Percentiles rank a stretch among this genome's conserved stretches.
Conservation (phyloP, 2,797 vertebrate species). For the Botia almorhae region DNA sequence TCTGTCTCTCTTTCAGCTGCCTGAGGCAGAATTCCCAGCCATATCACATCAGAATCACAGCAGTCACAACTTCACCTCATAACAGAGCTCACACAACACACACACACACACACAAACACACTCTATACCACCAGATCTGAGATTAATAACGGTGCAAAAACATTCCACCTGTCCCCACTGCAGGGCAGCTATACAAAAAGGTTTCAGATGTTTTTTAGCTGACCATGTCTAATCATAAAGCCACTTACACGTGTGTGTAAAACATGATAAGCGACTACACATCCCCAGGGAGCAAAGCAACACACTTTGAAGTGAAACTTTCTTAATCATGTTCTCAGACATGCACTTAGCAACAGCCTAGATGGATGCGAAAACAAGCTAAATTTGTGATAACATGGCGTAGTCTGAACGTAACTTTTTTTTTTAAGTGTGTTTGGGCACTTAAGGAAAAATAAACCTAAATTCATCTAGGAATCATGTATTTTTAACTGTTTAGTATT, state of each 20-base stretch:
- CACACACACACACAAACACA: constrained; percentile 30
- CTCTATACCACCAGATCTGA: background rate
- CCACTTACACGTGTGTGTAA: constrained; percentile 6
- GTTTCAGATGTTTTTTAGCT: background rate
- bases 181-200: background rate
- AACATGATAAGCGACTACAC: constrained; percentile 23
- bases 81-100: constrained; percentile 40
- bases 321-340: constrained; percentile 30
- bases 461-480: background rate
- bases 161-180: background rate
- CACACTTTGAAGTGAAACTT: constrained; percentile 37
- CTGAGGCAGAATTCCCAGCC: constrained; percentile 10
- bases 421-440: background rate
- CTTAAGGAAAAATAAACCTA: background rate
- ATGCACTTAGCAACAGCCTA: background rate
- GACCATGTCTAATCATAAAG: constrained; percentile 13
- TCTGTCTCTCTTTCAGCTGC: background rate
- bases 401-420: background rate
- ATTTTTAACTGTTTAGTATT: background rate
- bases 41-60: constrained; percentile 11
- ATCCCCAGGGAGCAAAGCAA: background rate
- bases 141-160: background rate
- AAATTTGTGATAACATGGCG: background rate
- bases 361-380: constrained; percentile 1
- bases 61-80: constrained; percentile 26